Evolutionary conservation across 2,797 vertebrate genomes (phyloP).

Genomic region (Lemur catta): DNA sequence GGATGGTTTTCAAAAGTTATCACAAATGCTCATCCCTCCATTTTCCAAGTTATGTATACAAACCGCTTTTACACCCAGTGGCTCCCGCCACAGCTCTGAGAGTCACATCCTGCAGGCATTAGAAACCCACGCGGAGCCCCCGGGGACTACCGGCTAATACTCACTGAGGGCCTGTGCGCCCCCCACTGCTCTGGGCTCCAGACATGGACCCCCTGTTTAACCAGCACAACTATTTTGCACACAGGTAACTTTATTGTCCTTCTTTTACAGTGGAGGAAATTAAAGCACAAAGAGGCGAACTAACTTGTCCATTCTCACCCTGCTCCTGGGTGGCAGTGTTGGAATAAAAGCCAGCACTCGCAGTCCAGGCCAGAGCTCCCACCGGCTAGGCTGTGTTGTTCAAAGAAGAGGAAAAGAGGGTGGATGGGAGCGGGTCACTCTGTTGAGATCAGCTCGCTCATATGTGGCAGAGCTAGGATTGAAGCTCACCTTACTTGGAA

Average conservation of each 20-base stretch:
- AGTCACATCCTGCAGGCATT: neutral
- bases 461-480: neutral
- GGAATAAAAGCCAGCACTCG: neutral
- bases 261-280: neutral
- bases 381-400: neutral
- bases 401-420: neutral
- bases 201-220: too few species aligned
- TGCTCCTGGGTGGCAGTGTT: neutral
- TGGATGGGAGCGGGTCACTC: too few species aligned
- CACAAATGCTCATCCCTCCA: neutral
- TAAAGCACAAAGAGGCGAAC: neutral
- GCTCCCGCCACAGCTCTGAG: neutral
- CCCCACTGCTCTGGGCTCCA: neutral
- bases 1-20: neutral
- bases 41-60: neutral
- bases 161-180: neutral
- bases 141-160: too few species aligned
- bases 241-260: neutral
- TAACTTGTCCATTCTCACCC: too few species aligned
- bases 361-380: neutral
- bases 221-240: neutral
- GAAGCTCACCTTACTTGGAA: neutral
- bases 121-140: neutral
- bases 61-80: neutral
- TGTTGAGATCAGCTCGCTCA: neutral